A percentile compares a stretch with the other conserved stretches of the same genome.
Evolutionary conservation across 2,888 invertebrate species (phyloP).

Genomic region (Leuctra nigra): DNA sequence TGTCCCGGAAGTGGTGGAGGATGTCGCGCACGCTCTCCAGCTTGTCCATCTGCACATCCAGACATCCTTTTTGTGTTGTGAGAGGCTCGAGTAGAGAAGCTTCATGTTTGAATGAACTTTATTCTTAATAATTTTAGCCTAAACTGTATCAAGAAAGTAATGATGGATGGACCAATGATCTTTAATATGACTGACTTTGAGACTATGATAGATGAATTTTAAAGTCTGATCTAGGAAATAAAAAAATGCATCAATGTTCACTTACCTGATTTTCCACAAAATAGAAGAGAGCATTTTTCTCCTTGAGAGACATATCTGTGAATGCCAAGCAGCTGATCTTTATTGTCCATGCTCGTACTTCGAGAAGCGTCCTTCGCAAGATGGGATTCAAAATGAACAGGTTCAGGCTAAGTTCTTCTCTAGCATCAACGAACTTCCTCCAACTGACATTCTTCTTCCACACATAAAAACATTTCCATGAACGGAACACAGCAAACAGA

Average conservation of each 20-base stretch:
- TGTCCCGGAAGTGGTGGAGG: slow-evolving; percentile 44
- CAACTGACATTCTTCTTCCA: slow-evolving; percentile 70
- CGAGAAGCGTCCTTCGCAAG: slow-evolving; percentile 62
- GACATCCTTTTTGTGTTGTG: no score
- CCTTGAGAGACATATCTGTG: slow-evolving; percentile 46
- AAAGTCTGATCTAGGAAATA: no score
- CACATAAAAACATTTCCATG: slow-evolving; percentile 74
- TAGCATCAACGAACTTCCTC: slow-evolving; percentile 56
- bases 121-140: no score
- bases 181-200: no score
- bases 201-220: no score
- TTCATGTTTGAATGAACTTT: no score
- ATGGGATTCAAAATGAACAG: slow-evolving; percentile 68
- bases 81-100: no score
- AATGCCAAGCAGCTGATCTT: slow-evolving; percentile 56
- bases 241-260: no score
- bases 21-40: slow-evolving; percentile 40
- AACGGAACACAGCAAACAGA: slow-evolving; percentile 58
- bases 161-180: no score
- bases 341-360: slow-evolving; percentile 61
- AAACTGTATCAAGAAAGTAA: no score
- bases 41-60: slow-evolving; percentile 47
- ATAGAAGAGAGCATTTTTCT: slow-evolving; percentile 54
- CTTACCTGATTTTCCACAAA: slow-evolving; percentile 63
- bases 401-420: slow-evolving; percentile 54